Evolutionary conservation across 2,113 vertebrate genomes (phyloP).

Genomic region (Dryoscopus gambensis): DNA sequence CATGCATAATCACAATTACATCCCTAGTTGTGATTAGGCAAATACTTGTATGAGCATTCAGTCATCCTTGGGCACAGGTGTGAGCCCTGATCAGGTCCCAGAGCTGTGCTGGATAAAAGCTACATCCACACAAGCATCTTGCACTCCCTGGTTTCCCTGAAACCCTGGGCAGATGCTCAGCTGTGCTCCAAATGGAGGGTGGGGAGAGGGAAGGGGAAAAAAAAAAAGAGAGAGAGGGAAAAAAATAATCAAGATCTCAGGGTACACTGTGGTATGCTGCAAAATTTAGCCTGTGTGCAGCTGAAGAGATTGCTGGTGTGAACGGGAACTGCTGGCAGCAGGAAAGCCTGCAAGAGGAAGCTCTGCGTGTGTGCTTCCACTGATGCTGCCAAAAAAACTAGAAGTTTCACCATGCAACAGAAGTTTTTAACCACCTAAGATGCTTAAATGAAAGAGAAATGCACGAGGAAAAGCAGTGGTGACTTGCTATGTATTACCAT

Average conservation of each 20-base stretch:
- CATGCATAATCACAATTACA: background rate
- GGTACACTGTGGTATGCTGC: background rate
- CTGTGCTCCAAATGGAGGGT: background rate
- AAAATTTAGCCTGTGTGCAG: conserved; percentile 36
- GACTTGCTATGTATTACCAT: background rate
- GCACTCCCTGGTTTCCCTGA: background rate
- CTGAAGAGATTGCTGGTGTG: conserved; percentile 33
- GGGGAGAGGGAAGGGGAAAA: fast-evolving
- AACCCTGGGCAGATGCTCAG: background rate
- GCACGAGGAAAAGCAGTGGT: background rate
- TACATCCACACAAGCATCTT: background rate
- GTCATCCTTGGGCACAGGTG: background rate
- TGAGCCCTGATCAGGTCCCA: background rate
- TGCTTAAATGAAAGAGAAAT: background rate
- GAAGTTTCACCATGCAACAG: background rate
- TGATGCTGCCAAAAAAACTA: background rate
- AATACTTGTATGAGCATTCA: background rate
- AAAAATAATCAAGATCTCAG: background rate
- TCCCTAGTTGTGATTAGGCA: background rate
- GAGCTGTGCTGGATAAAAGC: background rate
- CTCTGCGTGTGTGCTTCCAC: background rate
- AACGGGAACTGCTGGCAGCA: conserved; percentile 27
- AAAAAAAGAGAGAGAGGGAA: background rate
- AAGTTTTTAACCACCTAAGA: background rate
- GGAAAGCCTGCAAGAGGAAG: background rate